Evolutionary conservation across 1,140 invertebrate genomes (phyloP).

Genomic region (Papilio machaon): DNA sequence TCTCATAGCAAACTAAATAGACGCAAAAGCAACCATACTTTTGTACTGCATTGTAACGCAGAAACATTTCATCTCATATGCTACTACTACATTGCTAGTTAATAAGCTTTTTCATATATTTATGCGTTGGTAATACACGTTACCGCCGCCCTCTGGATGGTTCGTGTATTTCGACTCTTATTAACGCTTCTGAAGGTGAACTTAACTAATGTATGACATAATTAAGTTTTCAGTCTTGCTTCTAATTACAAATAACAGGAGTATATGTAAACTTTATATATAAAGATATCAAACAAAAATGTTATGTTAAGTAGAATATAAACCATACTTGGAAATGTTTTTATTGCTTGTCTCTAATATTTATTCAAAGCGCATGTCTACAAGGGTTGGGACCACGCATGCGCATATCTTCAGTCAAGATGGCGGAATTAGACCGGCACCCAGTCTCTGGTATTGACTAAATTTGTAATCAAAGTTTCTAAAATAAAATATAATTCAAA

Average conservation of each 20-base stretch:
- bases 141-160: no score
- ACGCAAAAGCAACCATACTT: not conserved
- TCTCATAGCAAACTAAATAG: not conserved
- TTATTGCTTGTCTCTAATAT: slow-evolving; percentile 41
- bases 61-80: no score
- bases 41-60: no score
- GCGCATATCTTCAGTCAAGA: slow-evolving; percentile 55
- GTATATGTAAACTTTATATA: no score
- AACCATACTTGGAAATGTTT: not conserved
- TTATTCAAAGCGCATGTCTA: slow-evolving; percentile 60
- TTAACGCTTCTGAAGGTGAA: no score
- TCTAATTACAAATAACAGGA: no score
- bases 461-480: slow-evolving; percentile 52
- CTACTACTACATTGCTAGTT: no score
- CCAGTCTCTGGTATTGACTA: slow-evolving; percentile 54
- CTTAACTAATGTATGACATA: no score
- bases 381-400: slow-evolving; percentile 49
- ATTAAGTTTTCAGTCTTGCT: no score
- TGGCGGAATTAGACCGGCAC: slow-evolving; percentile 58
- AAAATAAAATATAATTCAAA: slow-evolving; percentile 23
- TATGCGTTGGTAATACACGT: no score
- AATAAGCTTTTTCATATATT: no score
- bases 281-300: not conserved
- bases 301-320: not conserved
- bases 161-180: no score